These are phyloP conservation scores for Tachystola acroxantha DNA, from an alignment of 2,888 invertebrate species.

Conservation along the genomic window DNA sequence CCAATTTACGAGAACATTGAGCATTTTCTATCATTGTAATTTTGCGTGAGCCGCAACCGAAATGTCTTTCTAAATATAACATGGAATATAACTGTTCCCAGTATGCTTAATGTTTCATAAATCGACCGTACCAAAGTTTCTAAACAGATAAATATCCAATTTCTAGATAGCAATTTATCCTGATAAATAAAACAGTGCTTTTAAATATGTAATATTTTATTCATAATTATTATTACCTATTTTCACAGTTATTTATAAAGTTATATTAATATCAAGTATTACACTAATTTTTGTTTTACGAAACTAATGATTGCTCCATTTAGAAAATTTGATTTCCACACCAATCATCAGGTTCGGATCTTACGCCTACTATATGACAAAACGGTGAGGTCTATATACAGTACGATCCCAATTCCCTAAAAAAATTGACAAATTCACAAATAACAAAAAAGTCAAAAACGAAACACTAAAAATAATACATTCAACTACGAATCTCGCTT, in stretches of 20 bases:
- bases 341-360: constrained; percentile 68
- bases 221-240: constrained; percentile 79
- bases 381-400: constrained; percentile 78
- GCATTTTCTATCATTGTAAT: no score
- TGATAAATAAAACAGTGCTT: constrained; percentile 54
- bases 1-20: no score
- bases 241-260: constrained; percentile 80
- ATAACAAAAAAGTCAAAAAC: constrained; percentile 76
- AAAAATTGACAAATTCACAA: constrained; percentile 83
- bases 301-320: constrained; percentile 75
- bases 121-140: no score
- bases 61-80: no score
- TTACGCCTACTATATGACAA: constrained; percentile 69
- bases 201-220: constrained; percentile 79
- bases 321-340: constrained; percentile 77
- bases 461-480: constrained; percentile 69
- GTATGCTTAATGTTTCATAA: no score
- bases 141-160: no score
- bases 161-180: no score
- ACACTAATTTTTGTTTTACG: constrained; percentile 74
- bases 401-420: constrained; percentile 84
- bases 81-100: no score
- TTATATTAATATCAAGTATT: constrained; percentile 80
- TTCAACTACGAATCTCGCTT: constrained; percentile 71
- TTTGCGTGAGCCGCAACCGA: no score